These are phyloP conservation scores for Heliconius cydno DNA, from an alignment of 2,888 invertebrate species.

Conservation along the genomic window DNA sequence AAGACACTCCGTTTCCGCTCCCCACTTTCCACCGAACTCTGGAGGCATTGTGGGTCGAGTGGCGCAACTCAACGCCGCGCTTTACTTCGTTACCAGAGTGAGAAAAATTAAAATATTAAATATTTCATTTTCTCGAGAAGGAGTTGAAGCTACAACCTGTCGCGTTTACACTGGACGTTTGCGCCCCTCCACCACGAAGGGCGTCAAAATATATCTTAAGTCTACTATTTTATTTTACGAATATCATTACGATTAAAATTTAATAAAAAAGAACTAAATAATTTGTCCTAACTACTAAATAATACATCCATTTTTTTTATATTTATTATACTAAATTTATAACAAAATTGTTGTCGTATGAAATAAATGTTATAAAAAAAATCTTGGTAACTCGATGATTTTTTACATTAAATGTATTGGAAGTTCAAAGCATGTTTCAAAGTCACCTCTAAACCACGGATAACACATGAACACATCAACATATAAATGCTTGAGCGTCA, in stretches of 20 bases:
- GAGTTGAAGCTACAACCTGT: too few species aligned
- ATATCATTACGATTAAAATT: neutral
- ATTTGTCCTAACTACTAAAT: too few species aligned
- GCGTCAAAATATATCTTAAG: neutral
- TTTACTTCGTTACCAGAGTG: too few species aligned
- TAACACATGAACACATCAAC: constrained; percentile 16
- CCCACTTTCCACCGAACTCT: too few species aligned
- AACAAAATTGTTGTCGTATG: neutral
- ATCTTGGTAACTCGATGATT: neutral
- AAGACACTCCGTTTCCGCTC: too few species aligned
- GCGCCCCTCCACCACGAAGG: too few species aligned
- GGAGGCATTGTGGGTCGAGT: too few species aligned
- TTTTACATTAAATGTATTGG: constrained; percentile 1
- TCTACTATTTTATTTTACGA: neutral
- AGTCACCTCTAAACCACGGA: constrained; percentile 22
- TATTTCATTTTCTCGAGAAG: too few species aligned
- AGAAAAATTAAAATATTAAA: too few species aligned
- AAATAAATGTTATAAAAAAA: neutral
- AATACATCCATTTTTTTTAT: neutral
- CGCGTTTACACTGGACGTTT: too few species aligned
- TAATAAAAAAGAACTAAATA: neutral
- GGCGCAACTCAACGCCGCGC: too few species aligned
- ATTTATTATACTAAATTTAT: neutral
- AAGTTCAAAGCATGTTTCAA: constrained; percentile 21
- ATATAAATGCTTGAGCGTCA: constrained; percentile 2